Evolutionary conservation across 2,113 vertebrate genomes (phyloP), one percentile per base, ranked within the genome.

Genomic region (Noturus placidus): DNA sequence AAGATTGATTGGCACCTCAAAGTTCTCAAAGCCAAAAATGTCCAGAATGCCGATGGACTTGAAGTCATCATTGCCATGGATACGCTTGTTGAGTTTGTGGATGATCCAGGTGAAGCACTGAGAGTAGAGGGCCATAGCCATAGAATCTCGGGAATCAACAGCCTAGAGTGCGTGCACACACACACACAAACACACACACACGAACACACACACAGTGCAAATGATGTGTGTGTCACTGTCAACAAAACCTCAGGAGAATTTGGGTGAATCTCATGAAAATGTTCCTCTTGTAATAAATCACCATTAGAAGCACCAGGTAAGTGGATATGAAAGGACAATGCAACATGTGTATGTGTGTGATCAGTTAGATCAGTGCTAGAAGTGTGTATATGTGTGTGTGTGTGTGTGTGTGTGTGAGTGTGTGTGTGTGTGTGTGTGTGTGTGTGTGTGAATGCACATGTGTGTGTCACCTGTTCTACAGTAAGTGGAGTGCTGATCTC

Each of bases 21-120:
- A 99, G 91, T 99, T 99, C 94, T 99, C 98, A 89, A 99, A 99
- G 30, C 98, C 98, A 86, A 99, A 99, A 92, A 99, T 99, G 93
- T 99, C 98, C 30, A 99, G 94, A 94, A 99, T 98, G 91, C 98
- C 96, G 85, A 99, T 95, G 17, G 97, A 98, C 25, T 95, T 97
- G 94, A 97, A 99, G 92, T 99, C 96, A 0, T 99, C 97, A 79
- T 91, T 96, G 90, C 98, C 97, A 85, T 94, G 95, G 94, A 99
- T 97, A 86, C 97, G 96, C 88, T 91, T 95, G 92, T 99, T 99
- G 91, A 99, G 97, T 89, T 96, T 97, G 87, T 95, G 95, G 91
- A 98, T 97, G 90, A 99, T 95, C 98, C 98, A 99, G 89, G 97
- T 95, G 90, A 99, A 99, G 93, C 98, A 99, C 90, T 97, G 97